phyloP scores from a whole-genome alignment of 2,888 invertebrate genomes.

The Andrena camellia region DNA sequence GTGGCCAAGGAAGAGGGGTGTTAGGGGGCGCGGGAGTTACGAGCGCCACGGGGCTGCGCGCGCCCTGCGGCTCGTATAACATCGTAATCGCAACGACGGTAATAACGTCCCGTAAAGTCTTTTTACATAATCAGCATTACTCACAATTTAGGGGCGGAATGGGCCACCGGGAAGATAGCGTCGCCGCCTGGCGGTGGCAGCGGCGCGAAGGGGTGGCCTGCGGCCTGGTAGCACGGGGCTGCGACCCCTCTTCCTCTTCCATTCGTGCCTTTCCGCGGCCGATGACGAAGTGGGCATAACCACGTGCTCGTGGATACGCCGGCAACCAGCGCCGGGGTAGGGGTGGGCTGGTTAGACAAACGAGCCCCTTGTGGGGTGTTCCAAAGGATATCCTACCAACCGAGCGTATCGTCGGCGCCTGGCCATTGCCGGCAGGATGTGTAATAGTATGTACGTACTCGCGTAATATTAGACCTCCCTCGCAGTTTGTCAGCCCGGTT shows the following conservation, averaged over 20 bases:
- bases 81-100: constrained; percentile 81
- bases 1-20: constrained; percentile 3
- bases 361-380: constrained; percentile 83
- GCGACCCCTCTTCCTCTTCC: constrained; percentile 47
- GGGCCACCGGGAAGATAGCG: constrained; percentile 67
- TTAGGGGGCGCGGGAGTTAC: constrained; percentile 57
- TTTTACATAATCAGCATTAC: constrained; percentile 81
- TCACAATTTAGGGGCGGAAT: constrained; percentile 77
- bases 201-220: constrained; percentile 65
- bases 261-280: constrained; percentile 65
- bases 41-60: constrained; percentile 73
- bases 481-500: constrained; percentile 73
- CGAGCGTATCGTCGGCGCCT: constrained; percentile 76
- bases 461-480: constrained; percentile 78
- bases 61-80: constrained; percentile 76
- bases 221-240: constrained; percentile 46
- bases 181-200: constrained; percentile 37
- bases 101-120: constrained; percentile 79
- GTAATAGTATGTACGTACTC: constrained; percentile 81
- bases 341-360: constrained; percentile 80
- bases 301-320: constrained; percentile 74
- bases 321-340: constrained; percentile 39
- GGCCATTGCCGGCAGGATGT: constrained; percentile 77
- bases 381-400: constrained; percentile 80
- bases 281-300: constrained; percentile 78